phyloP scores from a whole-genome alignment of 2,113 vertebrate species.

The Mohoua ochrocephala region DNA sequence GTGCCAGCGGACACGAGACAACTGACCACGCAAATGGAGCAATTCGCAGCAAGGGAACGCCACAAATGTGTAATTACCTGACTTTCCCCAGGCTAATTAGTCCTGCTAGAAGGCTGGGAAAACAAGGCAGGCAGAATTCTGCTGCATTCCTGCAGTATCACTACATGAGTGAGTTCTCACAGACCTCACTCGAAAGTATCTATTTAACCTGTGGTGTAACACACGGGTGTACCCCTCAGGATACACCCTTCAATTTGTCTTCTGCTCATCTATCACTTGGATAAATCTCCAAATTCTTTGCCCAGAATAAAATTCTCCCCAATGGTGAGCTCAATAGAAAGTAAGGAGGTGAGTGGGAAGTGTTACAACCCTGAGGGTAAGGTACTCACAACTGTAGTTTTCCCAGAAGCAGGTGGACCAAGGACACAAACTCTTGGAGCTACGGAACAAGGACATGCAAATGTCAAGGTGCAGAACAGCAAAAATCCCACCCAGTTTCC shows the following conservation, averaged over 20 bases:
- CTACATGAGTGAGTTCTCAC: neutral
- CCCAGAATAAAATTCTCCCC: neutral
- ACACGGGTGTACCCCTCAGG: neutral
- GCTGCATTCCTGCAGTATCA: neutral
- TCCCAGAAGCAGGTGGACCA: constrained; percentile 86
- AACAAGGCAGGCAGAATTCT: neutral
- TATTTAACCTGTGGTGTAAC: neutral
- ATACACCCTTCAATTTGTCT: neutral
- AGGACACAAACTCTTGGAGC: constrained; percentile 77
- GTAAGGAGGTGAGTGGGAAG: neutral
- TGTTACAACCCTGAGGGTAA: neutral
- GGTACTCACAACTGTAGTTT: constrained; percentile 78
- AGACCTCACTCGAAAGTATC: neutral
- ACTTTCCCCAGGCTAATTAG: neutral
- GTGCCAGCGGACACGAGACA: neutral
- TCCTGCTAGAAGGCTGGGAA: neutral
- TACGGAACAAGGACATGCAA: constrained; percentile 33
- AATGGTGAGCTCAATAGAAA: neutral
- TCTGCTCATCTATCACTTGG: neutral
- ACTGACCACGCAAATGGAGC: neutral
- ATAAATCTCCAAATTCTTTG: neutral
- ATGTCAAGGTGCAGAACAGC: neutral
- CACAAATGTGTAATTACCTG: neutral
- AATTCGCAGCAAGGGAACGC: neutral
- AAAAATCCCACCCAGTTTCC: neutral